Evolutionary conservation across 2,797 vertebrate species (phyloP).

Genomic region (Chelmon rostratus): DNA sequence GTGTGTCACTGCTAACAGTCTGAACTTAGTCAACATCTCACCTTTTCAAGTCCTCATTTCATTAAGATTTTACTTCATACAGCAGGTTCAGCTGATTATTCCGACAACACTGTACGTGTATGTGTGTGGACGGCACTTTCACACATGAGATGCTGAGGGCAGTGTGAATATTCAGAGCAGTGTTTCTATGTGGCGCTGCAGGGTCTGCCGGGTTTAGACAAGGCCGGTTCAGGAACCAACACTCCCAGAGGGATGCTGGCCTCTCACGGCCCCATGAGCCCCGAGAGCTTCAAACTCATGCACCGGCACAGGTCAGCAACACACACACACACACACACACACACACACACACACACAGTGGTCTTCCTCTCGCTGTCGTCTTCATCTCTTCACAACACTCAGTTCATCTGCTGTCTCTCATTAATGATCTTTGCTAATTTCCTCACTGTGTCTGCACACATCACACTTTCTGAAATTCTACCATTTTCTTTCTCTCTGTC

Average conservation of each 20-base stretch:
- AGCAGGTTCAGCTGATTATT: neutral
- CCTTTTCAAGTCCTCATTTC: neutral
- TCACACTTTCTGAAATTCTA: slow-evolving; percentile 31
- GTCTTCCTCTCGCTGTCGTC: neutral
- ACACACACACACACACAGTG: slow-evolving; percentile 10
- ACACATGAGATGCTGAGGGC: neutral
- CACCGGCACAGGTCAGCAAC: slow-evolving; percentile 93
- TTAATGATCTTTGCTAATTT: slow-evolving; percentile 5
- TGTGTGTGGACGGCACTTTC: neutral
- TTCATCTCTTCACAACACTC: neutral
- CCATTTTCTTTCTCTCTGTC: slow-evolving; percentile 22
- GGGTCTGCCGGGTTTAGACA: slow-evolving; percentile 95
- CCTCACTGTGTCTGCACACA: slow-evolving; percentile 3
- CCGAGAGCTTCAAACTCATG: slow-evolving; percentile 93
- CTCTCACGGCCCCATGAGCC: slow-evolving; percentile 93
- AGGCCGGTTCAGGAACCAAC: slow-evolving; percentile 87
- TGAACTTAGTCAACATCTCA: slow-evolving; percentile 12
- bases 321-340: slow-evolving; percentile 17
- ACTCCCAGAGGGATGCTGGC: slow-evolving; percentile 89
- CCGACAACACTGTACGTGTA: neutral
- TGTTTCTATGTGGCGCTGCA: slow-evolving; percentile 83
- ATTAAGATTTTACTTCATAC: neutral
- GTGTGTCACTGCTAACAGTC: neutral
- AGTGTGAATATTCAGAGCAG: slow-evolving; percentile 77
- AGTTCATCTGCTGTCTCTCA: slow-evolving; percentile 16